phyloP scores from a whole-genome alignment of 1,140 invertebrate species.

The Pseudomyrmex pallidus region DNA sequence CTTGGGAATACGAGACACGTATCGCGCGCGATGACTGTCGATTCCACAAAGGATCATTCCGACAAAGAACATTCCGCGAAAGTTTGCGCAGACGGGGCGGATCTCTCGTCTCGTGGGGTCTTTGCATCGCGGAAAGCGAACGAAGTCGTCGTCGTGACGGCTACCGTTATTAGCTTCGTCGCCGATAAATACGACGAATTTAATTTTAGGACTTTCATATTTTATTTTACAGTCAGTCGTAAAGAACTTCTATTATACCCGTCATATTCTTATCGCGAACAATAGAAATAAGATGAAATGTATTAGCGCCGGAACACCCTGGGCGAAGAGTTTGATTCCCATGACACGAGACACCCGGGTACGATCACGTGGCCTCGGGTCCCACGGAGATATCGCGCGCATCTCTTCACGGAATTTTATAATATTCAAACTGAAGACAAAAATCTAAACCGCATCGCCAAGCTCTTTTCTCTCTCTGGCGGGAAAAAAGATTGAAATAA shows the following conservation, averaged over 20 bases:
- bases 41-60: constrained; percentile 48
- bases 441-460: neutral
- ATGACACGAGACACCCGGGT: constrained; percentile 21
- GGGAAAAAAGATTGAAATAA: too few relatives aligned
- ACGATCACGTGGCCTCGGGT: constrained; percentile 15
- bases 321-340: constrained; percentile 22
- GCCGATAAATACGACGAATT: neutral
- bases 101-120: constrained; percentile 13
- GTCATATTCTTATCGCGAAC: too few relatives aligned
- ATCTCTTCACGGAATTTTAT: constrained; percentile 32
- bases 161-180: constrained; percentile 27
- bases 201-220: too few relatives aligned
- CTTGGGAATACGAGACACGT: constrained; percentile 33
- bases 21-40: constrained; percentile 9
- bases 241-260: too few relatives aligned
- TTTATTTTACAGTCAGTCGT: too few relatives aligned
- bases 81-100: constrained; percentile 29
- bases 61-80: constrained; percentile 58
- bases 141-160: constrained; percentile 8
- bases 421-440: neutral
- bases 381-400: constrained; percentile 34
- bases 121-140: constrained; percentile 14
- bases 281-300: too few relatives aligned
- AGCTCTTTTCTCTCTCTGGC: neutral
- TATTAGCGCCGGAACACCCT: neutral